Evolutionary conservation across 2,113 vertebrate species (phyloP), one percentile per base, ranked within the genome.

Genomic region (Elachura formosa): DNA sequence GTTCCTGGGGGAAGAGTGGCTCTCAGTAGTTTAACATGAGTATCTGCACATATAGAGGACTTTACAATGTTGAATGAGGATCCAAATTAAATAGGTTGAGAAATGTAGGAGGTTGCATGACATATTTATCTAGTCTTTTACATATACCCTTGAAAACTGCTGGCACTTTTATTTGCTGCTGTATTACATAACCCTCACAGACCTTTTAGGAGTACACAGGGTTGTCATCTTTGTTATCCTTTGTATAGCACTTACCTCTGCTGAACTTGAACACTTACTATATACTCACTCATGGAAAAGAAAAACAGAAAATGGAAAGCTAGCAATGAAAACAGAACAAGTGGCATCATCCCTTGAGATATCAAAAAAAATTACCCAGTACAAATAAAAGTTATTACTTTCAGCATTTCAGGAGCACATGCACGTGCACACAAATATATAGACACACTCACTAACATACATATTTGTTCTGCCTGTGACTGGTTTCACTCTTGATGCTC

Each of bases 361-460:
- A 52, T 22, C 59, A 59, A 76, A 84, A 68, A 38, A 2, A 6
- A 28, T 36, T 40, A 9, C 10, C 63, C 4, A 29, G 11, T 79
- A 10, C 17, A 84, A 89, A 82, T 88, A 7, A 69, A 82, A 36
- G 2, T 54, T 13, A n/a, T 36, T 74, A 49, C 13, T 88, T 80
- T 26, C 55, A 91, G 20, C 14, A 45, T 63, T 91, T 87, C 81
- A 51, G 51, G 77, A 80, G 22, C 8, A 17, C 9, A 5, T 12
- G 22, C 15, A 22, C 0, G 5, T 22, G 34, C 24, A 24, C 9
- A 63, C 3, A 74, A 40, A 38, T 5, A 12, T 14, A 6, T 23
- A 24, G 23, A 36, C 5, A 52, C 0, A 2, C 14, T 19, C 6
- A 58, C 4, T 59, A 40, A 40, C 13, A n/a, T 9, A 62, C 4